Percentiles rank a stretch among this genome's conserved stretches.
Conservation (phyloP, 1,140 invertebrate genomes). For the Pseudomyrmex concolor region DNA sequence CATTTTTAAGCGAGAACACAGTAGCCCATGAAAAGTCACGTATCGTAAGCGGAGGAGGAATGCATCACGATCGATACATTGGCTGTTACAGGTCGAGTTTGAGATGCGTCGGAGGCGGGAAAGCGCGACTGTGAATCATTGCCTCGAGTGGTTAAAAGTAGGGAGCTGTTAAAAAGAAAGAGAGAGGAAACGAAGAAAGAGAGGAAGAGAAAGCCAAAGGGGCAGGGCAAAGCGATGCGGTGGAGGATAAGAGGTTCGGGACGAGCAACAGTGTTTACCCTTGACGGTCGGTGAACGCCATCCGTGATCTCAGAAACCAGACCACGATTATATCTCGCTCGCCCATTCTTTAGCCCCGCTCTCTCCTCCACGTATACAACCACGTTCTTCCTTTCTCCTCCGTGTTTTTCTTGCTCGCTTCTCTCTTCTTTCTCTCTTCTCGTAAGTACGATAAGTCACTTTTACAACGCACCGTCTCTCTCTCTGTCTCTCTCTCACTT, state of each 20-base stretch:
- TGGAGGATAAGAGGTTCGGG: constrained; percentile 60
- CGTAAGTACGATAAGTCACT: constrained; percentile 34
- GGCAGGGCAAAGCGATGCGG: constrained; percentile 12
- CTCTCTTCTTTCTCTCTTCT: constrained; percentile 6
- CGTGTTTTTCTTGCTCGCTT: not conserved
- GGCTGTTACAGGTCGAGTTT: not conserved
- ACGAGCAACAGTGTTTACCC: constrained; percentile 78
- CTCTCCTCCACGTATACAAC: not conserved
- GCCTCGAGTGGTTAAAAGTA: constrained; percentile 64
- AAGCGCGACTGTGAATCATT: constrained; percentile 59
- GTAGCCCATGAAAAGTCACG: not conserved
- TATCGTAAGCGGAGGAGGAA: not conserved
- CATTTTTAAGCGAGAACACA: not conserved
- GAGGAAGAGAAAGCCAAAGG: constrained; percentile 25
- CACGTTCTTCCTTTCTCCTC: not conserved
- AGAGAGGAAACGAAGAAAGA: constrained; percentile 18
- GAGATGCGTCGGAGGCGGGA: constrained; percentile 11
- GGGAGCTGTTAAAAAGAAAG: constrained; percentile 24
- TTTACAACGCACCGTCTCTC: not conserved
- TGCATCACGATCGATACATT: constrained; percentile 24
- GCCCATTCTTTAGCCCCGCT: constrained; percentile 2
- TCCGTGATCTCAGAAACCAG: constrained; percentile 76
- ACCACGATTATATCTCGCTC: constrained; percentile 63
- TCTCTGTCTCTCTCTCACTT: not conserved
- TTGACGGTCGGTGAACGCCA: constrained; percentile 69